A percentile compares a stretch with the other conserved stretches of the same genome.
phyloP scores from a whole-genome alignment of 2,888 invertebrate genomes.

The Scrobipalpa costella region DNA sequence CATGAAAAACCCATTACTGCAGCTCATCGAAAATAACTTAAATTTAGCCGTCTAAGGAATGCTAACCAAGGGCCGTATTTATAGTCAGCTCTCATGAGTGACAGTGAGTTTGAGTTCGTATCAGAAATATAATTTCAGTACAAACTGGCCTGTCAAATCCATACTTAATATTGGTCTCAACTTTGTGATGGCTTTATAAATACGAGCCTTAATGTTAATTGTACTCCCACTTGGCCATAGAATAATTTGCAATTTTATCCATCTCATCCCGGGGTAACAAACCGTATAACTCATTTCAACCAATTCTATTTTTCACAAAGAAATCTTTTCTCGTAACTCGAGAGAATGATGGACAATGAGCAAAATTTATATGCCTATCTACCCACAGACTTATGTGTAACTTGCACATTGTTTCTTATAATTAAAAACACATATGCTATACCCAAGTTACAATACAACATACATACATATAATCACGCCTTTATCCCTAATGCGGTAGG shows the following conservation, averaged over 20 bases:
- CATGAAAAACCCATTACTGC: neutral
- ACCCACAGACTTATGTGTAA: neutral
- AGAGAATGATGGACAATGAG: slow-evolving; percentile 4
- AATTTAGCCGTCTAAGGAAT: neutral
- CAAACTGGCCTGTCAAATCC: too few relatives aligned
- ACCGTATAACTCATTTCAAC: neutral
- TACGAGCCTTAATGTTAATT: slow-evolving; percentile 34
- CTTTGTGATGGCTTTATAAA: too few relatives aligned
- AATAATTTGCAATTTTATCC: slow-evolving; percentile 18
- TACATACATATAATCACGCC: too few relatives aligned
- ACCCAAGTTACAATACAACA: too few relatives aligned
- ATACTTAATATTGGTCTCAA: too few relatives aligned
- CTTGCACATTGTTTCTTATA: neutral
- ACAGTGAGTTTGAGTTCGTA: too few relatives aligned
- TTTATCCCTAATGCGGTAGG: too few relatives aligned
- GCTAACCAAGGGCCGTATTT: too few relatives aligned
- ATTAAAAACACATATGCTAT: neutral
- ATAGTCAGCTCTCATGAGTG: too few relatives aligned
- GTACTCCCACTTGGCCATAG: slow-evolving; percentile 24
- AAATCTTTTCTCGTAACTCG: neutral
- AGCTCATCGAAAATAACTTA: neutral
- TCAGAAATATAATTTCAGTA: too few relatives aligned
- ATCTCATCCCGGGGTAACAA: slow-evolving; percentile 4
- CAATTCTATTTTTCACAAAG: neutral
- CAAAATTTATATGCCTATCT: slow-evolving; percentile 1